These are phyloP conservation scores for Illadopsis cleaveri DNA, from an alignment of 2,113 vertebrate genomes.

Conservation along the genomic window DNA sequence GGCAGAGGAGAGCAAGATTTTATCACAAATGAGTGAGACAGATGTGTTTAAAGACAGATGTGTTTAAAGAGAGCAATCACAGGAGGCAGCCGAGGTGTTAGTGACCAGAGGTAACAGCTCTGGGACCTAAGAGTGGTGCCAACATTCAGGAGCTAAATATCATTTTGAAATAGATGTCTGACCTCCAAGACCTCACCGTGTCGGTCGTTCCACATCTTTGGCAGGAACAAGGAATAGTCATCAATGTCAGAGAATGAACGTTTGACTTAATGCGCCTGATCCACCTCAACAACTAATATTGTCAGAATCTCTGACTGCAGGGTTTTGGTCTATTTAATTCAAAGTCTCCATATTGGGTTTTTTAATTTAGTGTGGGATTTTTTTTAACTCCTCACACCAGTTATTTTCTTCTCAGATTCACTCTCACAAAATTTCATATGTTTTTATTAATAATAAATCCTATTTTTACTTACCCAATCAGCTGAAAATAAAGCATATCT, in stretches of 20 bases:
- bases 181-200: background rate
- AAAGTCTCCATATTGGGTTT: background rate
- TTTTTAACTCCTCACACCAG: background rate
- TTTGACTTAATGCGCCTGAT: background rate
- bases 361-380: background rate
- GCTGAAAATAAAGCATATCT: background rate
- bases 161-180: background rate
- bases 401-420: background rate
- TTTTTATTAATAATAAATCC: background rate
- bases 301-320: background rate
- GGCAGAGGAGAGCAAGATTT: background rate
- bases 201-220: background rate
- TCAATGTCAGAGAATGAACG: background rate
- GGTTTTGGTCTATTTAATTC: background rate
- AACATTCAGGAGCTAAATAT: background rate
- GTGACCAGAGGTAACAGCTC: background rate
- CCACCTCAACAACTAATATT: background rate
- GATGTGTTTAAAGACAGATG: background rate
- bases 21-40: background rate
- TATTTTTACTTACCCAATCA: background rate
- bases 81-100: fast-evolving
- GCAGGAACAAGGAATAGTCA: background rate
- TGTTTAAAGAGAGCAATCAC: background rate
- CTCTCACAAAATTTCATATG: background rate
- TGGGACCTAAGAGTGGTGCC: background rate